Conservation (phyloP, 2,888 invertebrate genomes). For the Tuta absoluta region DNA sequence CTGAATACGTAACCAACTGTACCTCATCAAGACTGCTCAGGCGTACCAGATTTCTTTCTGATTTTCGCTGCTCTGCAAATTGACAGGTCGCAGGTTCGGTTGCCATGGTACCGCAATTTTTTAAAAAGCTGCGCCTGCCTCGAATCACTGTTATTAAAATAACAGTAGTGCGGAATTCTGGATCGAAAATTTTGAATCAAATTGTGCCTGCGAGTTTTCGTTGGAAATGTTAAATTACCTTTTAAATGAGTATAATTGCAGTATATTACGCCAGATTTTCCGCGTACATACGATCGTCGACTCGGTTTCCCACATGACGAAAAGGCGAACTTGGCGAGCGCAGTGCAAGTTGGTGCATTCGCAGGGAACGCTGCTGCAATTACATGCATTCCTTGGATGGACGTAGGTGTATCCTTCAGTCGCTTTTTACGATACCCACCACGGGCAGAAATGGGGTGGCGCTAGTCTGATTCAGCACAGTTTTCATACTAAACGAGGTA, state of each 20-base stretch:
- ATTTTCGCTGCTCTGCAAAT: constrained; percentile 16
- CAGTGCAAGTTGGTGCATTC: too few species aligned
- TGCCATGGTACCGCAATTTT: constrained; percentile 17
- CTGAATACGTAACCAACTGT: neutral
- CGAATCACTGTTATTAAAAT: constrained; percentile 14
- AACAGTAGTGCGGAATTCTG: constrained; percentile 13
- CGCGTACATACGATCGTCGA: too few species aligned
- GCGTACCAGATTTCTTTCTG: constrained; percentile 12
- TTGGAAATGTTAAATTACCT: neutral
- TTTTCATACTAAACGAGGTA: neutral
- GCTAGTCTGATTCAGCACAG: too few species aligned
- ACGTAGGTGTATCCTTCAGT: too few species aligned
- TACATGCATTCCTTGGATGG: too few species aligned
- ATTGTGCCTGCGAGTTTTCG: neutral
- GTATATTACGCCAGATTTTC: too few species aligned
- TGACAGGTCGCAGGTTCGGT: constrained; percentile 24
- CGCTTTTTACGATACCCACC: too few species aligned
- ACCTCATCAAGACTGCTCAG: constrained; percentile 11
- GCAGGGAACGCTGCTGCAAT: too few species aligned
- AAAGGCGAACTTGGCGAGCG: too few species aligned
- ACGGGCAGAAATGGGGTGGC: too few species aligned
- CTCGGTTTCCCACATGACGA: too few species aligned
- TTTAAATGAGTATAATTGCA: neutral
- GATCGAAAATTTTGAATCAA: constrained; percentile 3
- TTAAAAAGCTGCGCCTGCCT: constrained; percentile 11